Evolutionary conservation across 2,113 vertebrate species (phyloP).

Genomic region (Myanophis thanlyinensis): DNA sequence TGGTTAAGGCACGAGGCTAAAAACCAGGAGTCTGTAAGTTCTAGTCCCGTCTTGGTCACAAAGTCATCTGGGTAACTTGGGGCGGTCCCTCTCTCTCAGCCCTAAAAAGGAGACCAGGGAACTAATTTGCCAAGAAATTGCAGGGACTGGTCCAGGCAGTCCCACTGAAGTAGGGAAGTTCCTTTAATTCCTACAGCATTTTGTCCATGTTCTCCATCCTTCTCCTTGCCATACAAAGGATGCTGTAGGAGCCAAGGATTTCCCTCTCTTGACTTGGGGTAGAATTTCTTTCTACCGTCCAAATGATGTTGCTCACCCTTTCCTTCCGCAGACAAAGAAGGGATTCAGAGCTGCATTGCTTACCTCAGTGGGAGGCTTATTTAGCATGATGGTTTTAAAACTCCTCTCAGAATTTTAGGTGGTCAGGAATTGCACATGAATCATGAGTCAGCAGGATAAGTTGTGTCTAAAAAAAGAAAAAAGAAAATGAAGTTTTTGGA

Average conservation of each 20-base stretch:
- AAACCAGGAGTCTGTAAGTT: background rate
- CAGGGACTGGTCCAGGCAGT: too few relatives aligned
- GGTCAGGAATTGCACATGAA: background rate
- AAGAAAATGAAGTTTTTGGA: background rate
- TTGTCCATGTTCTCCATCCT: background rate
- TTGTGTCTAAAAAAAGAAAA: background rate
- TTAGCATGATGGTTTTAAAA: background rate
- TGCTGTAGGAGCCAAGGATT: background rate
- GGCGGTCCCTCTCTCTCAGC: too few relatives aligned
- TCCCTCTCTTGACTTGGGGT: background rate
- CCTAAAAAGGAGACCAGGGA: too few relatives aligned
- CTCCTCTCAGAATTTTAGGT: background rate
- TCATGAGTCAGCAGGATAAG: background rate
- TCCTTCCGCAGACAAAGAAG: background rate
- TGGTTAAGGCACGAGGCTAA: background rate
- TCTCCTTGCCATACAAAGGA: background rate
- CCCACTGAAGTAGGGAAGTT: background rate
- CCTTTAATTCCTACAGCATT: background rate
- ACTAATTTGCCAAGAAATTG: too few relatives aligned
- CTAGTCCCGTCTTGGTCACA: background rate
- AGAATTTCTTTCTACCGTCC: background rate
- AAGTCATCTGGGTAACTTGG: too few relatives aligned
- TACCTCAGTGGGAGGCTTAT: background rate
- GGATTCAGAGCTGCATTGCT: background rate
- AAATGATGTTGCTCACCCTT: background rate